phyloP scores from a whole-genome alignment of 2,113 vertebrate species.

The Leucosticte australis region DNA sequence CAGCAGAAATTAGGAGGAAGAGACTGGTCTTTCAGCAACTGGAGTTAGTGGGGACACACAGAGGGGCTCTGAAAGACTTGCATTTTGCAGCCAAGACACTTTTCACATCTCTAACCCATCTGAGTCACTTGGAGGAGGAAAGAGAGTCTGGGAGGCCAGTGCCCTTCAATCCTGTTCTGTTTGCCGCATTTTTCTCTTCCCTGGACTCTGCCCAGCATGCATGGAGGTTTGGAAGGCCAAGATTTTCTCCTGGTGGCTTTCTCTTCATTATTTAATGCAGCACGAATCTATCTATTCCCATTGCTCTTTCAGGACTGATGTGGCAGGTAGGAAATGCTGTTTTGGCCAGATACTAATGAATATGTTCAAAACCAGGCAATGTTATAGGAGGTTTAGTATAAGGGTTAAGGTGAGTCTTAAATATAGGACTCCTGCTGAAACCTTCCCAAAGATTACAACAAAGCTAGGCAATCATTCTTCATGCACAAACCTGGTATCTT shows the following conservation, averaged over 20 bases:
- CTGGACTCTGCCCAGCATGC: neutral
- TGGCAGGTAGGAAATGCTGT: neutral
- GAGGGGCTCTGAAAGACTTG: neutral
- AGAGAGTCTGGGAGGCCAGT: neutral
- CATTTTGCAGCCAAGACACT: neutral
- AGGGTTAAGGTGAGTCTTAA: neutral
- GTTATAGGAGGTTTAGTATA: neutral
- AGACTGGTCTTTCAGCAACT: neutral
- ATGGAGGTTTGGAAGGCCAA: neutral
- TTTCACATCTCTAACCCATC: neutral
- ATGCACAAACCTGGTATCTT: neutral
- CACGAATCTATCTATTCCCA: neutral
- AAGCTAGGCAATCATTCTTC: neutral
- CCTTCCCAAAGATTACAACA: neutral
- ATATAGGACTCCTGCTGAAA: neutral
- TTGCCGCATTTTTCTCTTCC: neutral
- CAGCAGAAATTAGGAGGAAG: neutral
- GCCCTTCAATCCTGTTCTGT: neutral
- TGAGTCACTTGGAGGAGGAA: neutral
- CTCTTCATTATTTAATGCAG: neutral
- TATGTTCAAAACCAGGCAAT: neutral
- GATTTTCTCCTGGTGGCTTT: neutral
- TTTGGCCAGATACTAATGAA: neutral
- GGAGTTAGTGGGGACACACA: neutral
- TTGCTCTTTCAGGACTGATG: neutral